Percentiles rank a stretch among this genome's conserved stretches.
Evolutionary conservation across 2,888 invertebrate species (phyloP).

Genomic region (Enchytraeus crypticus): DNA sequence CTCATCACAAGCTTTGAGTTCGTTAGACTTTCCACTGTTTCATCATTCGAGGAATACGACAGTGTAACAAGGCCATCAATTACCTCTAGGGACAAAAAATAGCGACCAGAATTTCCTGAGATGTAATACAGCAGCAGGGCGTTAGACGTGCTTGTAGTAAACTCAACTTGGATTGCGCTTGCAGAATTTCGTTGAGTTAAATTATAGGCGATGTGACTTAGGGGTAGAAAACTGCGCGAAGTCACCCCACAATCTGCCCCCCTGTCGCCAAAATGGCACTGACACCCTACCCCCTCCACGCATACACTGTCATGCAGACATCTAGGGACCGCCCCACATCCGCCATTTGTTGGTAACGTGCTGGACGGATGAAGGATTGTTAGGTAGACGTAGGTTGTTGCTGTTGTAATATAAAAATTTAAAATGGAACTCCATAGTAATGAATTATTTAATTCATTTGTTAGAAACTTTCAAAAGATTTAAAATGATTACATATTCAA

Average conservation of each 20-base stretch:
- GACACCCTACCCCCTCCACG: conserved; percentile 61
- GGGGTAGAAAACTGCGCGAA: conserved; percentile 76
- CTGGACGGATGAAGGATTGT: neutral
- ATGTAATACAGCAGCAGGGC: conserved; percentile 75
- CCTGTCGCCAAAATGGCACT: conserved; percentile 74
- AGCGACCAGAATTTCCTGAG: conserved; percentile 54
- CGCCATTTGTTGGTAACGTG: conserved; percentile 45
- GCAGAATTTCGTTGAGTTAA: conserved; percentile 64
- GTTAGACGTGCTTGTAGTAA: conserved; percentile 76
- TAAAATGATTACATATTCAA: too few relatives aligned
- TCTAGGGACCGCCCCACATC: conserved; percentile 73
- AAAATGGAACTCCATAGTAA: too few relatives aligned
- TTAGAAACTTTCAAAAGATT: too few relatives aligned
- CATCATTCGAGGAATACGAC: conserved; percentile 59
- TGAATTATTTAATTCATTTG: too few relatives aligned
- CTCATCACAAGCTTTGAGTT: conserved; percentile 64
- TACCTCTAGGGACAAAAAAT: conserved; percentile 84
- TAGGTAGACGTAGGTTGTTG: neutral
- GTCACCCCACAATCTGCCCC: conserved; percentile 84
- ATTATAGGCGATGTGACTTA: conserved; percentile 81
- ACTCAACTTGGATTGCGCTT: conserved; percentile 80
- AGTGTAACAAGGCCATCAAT: conserved; percentile 74
- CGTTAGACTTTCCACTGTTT: conserved; percentile 71
- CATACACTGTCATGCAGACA: conserved; percentile 51
- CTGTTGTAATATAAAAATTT: too few relatives aligned